phyloP scores from a whole-genome alignment of 2,797 vertebrate genomes.

The Eidolon dupreanum region DNA sequence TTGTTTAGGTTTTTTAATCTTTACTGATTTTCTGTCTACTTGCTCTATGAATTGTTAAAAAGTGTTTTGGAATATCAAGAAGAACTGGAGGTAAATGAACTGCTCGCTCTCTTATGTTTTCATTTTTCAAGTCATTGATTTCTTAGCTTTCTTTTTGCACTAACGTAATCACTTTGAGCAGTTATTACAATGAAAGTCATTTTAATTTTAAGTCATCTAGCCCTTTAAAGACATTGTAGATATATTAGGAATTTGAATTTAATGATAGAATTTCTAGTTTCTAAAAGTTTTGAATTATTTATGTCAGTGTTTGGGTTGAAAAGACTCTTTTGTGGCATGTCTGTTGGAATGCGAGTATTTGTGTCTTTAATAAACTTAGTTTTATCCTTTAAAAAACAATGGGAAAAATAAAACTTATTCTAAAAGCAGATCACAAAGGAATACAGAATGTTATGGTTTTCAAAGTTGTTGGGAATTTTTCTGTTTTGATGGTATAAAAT shows the following conservation, averaged over 20 bases:
- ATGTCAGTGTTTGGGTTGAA: not conserved
- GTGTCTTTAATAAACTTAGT: not conserved
- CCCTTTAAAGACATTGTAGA: not conserved
- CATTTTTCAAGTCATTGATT: not conserved
- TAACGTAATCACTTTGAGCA: not conserved
- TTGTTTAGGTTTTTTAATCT: not conserved
- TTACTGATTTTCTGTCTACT: not conserved
- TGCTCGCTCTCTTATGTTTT: not conserved
- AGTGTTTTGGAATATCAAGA: not conserved
- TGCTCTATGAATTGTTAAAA: not conserved
- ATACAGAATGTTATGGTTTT: slow-evolving; percentile 14
- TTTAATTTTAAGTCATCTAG: not conserved
- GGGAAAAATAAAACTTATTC: not conserved
- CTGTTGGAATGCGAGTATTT: not conserved
- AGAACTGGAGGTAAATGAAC: not conserved
- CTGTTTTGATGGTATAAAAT: not conserved
- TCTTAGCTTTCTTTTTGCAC: not conserved
- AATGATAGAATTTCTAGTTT: not conserved
- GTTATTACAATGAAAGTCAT: not conserved
- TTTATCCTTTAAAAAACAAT: not conserved
- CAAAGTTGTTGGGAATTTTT: not conserved
- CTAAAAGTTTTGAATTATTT: not conserved
- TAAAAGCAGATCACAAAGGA: not conserved
- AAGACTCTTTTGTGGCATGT: not conserved
- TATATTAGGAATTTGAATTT: not conserved